Conservation (phyloP, 2,888 invertebrate species). For the Escarpia spicata region DNA sequence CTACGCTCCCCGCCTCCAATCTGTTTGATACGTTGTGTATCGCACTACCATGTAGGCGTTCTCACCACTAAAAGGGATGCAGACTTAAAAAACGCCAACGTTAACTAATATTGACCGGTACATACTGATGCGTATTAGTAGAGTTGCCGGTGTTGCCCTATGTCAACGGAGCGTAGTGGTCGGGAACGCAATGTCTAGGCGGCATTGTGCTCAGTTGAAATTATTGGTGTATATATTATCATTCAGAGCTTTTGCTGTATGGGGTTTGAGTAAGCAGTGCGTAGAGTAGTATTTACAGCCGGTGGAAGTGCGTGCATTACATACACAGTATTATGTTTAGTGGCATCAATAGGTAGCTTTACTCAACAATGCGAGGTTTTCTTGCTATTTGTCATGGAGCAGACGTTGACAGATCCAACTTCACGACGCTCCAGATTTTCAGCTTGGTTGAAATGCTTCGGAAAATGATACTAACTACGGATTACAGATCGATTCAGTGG, state of each 20-base stretch:
- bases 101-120: background rate
- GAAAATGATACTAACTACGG: background rate
- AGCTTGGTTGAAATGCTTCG: background rate
- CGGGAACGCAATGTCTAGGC: background rate
- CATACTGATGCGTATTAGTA: background rate
- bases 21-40: too few species aligned
- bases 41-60: too few species aligned
- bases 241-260: background rate
- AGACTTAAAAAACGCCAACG: background rate
- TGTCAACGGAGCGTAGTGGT: background rate
- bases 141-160: background rate
- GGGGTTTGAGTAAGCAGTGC: background rate
- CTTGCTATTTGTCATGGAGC: background rate
- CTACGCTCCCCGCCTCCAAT: too few species aligned
- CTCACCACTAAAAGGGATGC: background rate
- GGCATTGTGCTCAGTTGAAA: background rate
- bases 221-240: background rate
- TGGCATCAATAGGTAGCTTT: background rate
- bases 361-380: background rate
- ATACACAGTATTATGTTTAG: background rate
- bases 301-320: background rate
- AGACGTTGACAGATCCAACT: background rate
- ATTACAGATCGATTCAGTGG: background rate
- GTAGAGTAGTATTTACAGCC: background rate
- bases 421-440: background rate